A percentile compares a stretch with the other conserved stretches of the same genome.
Conservation (phyloP, 2,888 invertebrate species). For the Himalopsyche kuldschensis region DNA sequence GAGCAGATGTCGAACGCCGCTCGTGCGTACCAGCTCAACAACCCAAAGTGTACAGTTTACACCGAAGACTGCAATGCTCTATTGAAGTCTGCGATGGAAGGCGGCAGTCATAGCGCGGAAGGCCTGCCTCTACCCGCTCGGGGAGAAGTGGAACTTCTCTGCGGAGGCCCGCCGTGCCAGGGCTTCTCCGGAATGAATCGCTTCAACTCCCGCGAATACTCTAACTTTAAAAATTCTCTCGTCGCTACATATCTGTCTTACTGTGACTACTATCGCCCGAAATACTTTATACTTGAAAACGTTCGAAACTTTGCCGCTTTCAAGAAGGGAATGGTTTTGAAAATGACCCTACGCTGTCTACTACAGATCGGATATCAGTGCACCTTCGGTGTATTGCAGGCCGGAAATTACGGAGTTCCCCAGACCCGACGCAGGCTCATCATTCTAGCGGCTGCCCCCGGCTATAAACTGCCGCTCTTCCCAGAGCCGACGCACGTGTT, state of each 20-base stretch:
- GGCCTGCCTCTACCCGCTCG: constrained; percentile 68
- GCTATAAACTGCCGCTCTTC: constrained; percentile 70
- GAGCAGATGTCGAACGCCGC: constrained; percentile 79
- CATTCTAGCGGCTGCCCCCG: constrained; percentile 81
- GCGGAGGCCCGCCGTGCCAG: constrained; percentile 88
- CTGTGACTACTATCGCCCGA: constrained; percentile 83
- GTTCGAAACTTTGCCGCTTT: constrained; percentile 85
- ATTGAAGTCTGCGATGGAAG: constrained; percentile 68
- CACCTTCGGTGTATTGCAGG: constrained; percentile 83
- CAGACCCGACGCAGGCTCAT: constrained; percentile 79
- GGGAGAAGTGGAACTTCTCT: constrained; percentile 81
- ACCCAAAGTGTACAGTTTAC: constrained; percentile 72
- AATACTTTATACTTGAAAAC: constrained; percentile 82
- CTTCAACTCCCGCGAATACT: constrained; percentile 82
- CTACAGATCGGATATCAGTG: constrained; percentile 86
- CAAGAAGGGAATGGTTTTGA: constrained; percentile 78
- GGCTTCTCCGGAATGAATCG: constrained; percentile 90
- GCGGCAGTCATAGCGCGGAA: constrained; percentile 53
- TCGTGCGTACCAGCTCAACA: constrained; percentile 76
- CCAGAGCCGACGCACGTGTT: constrained; percentile 83
- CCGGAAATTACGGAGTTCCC: constrained; percentile 83
- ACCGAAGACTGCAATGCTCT: constrained; percentile 80
- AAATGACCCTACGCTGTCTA: constrained; percentile 74
- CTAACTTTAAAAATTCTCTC: constrained; percentile 82
- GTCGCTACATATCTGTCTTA: constrained; percentile 80